These are phyloP conservation scores for Meandrina meandrites DNA, from an alignment of 92 coral and sea anemone species.

Conservation along the genomic window DNA sequence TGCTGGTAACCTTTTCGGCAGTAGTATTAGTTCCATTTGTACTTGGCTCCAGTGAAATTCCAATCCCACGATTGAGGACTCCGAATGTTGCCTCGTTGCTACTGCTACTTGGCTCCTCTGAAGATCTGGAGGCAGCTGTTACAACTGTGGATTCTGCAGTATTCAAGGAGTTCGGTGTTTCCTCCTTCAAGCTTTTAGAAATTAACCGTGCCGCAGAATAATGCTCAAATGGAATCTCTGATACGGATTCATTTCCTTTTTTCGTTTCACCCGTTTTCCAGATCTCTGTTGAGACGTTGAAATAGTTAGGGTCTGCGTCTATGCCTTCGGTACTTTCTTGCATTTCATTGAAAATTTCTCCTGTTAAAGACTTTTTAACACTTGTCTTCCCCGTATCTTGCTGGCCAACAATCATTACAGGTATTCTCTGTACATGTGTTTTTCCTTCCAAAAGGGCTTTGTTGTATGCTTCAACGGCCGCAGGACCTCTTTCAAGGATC, in stretches of 20 bases:
- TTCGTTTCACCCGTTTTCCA: not conserved
- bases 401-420: not conserved
- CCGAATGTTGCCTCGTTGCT: not conserved
- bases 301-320: not conserved
- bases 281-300: not conserved
- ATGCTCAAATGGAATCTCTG: not conserved
- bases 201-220: not conserved
- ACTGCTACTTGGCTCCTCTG: not conserved
- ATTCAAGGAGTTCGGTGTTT: too few species aligned
- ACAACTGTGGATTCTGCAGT: too few species aligned
- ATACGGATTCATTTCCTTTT: not conserved
- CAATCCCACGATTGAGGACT: too few species aligned
- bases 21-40: too few species aligned
- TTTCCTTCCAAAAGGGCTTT: not conserved
- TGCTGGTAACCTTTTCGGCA: too few species aligned
- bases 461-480: not conserved
- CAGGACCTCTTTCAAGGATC: not conserved
- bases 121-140: not conserved
- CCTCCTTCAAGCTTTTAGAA: too few species aligned
- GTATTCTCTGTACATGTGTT: not conserved
- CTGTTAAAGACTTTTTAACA: not conserved
- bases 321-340: not conserved
- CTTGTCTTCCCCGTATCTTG: not conserved
- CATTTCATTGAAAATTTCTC: not conserved
- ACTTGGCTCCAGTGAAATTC: too few species aligned